Evolutionary conservation across 2,888 invertebrate species (phyloP).

Genomic region (Teleogryllus oceanicus): DNA sequence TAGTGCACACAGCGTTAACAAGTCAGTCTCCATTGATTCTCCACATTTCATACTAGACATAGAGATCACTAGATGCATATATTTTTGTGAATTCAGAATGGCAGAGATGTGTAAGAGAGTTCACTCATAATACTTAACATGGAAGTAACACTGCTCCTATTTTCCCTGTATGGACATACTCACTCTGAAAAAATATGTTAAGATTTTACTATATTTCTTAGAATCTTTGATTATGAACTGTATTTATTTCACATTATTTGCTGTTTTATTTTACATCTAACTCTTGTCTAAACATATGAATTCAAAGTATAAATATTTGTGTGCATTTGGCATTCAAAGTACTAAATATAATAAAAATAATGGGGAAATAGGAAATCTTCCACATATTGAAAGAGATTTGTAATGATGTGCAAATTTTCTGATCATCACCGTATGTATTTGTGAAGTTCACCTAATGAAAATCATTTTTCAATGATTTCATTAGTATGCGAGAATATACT

Average conservation of each 20-base stretch:
- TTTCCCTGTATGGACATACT: neutral
- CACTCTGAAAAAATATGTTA: slow-evolving; percentile 9
- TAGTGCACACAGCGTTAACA: neutral
- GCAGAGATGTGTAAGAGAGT: slow-evolving; percentile 18
- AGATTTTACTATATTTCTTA: neutral
- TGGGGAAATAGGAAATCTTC: no score
- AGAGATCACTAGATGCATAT: neutral
- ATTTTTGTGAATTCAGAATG: neutral
- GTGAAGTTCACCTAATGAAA: neutral
- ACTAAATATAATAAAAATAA: no score
- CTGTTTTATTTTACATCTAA: neutral
- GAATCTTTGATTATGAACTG: neutral
- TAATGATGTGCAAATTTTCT: neutral
- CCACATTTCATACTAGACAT: slow-evolving; percentile 3
- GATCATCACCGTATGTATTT: neutral
- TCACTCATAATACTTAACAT: neutral
- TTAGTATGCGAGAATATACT: no score
- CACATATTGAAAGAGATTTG: neutral
- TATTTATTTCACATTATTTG: neutral
- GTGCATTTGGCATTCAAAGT: no score
- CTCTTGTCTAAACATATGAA: no score
- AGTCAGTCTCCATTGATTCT: slow-evolving; percentile 7
- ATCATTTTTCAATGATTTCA: neutral
- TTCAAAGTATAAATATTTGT: no score
- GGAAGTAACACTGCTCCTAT: neutral